Evolutionary conservation across 2,797 vertebrate genomes (phyloP).

Genomic region (Otus scops): DNA sequence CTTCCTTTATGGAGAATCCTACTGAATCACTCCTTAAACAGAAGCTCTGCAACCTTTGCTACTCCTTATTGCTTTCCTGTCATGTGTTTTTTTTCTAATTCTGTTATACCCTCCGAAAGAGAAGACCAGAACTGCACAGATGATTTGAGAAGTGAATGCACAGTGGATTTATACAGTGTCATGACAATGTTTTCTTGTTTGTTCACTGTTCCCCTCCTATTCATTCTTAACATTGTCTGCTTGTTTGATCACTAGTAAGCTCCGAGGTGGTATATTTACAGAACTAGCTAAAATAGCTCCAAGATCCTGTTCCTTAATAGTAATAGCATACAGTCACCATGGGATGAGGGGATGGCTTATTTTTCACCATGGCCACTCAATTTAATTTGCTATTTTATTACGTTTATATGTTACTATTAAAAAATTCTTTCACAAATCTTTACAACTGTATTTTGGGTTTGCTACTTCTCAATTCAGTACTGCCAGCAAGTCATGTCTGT

Average conservation of each 20-base stretch:
- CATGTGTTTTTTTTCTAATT: not conserved
- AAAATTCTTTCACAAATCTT: not conserved
- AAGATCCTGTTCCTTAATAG: not conserved
- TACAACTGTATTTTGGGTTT: not conserved
- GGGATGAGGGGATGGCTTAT: not conserved
- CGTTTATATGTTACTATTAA: not conserved
- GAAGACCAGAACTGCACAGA: not conserved
- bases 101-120: not conserved
- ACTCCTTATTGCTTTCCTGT: not conserved
- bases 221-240: not conserved
- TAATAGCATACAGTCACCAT: not conserved
- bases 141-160: not conserved
- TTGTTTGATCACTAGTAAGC: not conserved
- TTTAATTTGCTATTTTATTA: not conserved
- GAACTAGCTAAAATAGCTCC: not conserved
- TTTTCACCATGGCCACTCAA: not conserved
- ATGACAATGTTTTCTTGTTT: not conserved
- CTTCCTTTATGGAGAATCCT: not conserved
- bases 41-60: not conserved
- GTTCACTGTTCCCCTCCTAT: not conserved
- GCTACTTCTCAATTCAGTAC: not conserved
- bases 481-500: not conserved
- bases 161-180: not conserved
- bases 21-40: not conserved
- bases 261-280: not conserved